Evolutionary conservation across 2,888 invertebrate genomes (phyloP).

Genomic region (Andrena praecox): DNA sequence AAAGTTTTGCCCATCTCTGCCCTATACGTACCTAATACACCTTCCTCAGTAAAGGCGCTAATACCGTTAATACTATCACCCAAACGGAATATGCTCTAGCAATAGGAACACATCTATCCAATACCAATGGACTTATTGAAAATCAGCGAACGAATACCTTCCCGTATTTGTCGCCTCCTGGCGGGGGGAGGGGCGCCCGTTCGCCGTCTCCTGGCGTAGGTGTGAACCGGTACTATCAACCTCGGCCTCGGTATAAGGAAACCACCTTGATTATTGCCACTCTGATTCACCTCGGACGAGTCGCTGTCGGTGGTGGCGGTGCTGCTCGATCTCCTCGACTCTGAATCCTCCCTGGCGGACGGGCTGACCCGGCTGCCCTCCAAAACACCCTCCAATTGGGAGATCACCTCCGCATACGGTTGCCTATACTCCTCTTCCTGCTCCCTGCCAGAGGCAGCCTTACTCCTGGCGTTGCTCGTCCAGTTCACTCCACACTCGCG

Average conservation of each 20-base stretch:
- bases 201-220: slow-evolving; percentile 92
- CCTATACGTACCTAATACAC: no score
- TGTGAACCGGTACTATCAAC: slow-evolving; percentile 94
- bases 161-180: slow-evolving; percentile 84
- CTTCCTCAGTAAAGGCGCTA: no score
- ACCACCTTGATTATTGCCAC: slow-evolving; percentile 73
- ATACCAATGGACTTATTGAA: not conserved
- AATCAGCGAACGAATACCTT: slow-evolving; percentile 73
- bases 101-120: no score
- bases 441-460: slow-evolving; percentile 19
- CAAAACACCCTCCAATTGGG: slow-evolving; percentile 76
- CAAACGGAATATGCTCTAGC: no score
- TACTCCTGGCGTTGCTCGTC: slow-evolving; percentile 68
- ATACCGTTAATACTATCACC: no score
- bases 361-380: slow-evolving; percentile 60
- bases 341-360: slow-evolving; percentile 69
- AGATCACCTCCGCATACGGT: slow-evolving; percentile 76
- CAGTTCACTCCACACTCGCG: slow-evolving; percentile 86
- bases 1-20: no score
- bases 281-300: slow-evolving; percentile 75
- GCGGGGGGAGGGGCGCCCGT: slow-evolving; percentile 90
- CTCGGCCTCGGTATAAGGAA: slow-evolving; percentile 94
- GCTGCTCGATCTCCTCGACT: slow-evolving; percentile 79
- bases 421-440: slow-evolving; percentile 51
- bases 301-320: slow-evolving; percentile 77